These are phyloP conservation scores for Bufotes viridis DNA, from an alignment of 2,797 vertebrate genomes.

Conservation along the genomic window DNA sequence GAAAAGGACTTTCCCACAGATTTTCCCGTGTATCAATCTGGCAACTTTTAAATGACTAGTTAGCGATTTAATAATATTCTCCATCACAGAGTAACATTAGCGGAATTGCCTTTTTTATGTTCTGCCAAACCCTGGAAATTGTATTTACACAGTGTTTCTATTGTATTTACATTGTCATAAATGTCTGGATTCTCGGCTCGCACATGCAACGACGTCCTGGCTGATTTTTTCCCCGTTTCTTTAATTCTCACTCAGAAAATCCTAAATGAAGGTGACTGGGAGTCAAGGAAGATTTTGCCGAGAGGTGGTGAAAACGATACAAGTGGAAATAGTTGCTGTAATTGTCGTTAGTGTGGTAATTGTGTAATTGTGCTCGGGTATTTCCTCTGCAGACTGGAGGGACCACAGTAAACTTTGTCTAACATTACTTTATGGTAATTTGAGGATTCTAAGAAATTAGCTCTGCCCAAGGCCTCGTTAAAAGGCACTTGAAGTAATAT, in stretches of 20 bases:
- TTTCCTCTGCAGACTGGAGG: slow-evolving; percentile 31
- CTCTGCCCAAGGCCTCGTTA: slow-evolving; percentile 23
- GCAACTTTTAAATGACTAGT: not conserved
- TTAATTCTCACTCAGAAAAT: not conserved
- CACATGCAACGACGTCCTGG: not conserved
- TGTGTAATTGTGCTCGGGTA: not conserved
- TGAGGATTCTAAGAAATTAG: slow-evolving; percentile 49
- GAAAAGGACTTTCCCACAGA: not conserved
- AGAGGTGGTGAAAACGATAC: not conserved
- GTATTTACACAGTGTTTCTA: not conserved
- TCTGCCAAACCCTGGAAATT: not conserved
- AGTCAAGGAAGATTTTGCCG: not conserved
- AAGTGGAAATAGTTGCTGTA: slow-evolving; percentile 5
- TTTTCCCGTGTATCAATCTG: not conserved
- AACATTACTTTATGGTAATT: slow-evolving; percentile 27
- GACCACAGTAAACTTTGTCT: not conserved
- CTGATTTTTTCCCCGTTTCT: not conserved
- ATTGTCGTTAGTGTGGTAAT: not conserved
- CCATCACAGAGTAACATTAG: not conserved
- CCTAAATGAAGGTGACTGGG: not conserved
- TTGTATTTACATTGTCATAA: not conserved
- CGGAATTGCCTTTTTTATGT: not conserved
- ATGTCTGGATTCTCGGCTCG: not conserved
- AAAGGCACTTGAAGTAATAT: slow-evolving; percentile 34
- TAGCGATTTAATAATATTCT: not conserved